These are phyloP conservation scores for Drosophila kohkoa DNA, from an alignment of 1,140 invertebrate genomes.

Conservation along the genomic window DNA sequence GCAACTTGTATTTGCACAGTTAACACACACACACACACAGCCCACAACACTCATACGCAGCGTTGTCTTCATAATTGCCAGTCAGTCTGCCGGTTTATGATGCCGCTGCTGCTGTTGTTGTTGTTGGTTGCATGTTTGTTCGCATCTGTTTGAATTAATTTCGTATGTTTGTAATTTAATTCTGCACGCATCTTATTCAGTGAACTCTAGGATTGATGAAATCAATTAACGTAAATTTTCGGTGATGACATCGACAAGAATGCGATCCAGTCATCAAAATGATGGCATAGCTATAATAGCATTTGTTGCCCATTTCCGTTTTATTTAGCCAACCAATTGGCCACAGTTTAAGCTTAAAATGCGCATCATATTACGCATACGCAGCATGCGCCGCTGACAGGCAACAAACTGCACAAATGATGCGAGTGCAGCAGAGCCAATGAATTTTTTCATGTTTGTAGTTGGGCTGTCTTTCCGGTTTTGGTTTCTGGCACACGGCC, in stretches of 20 bases:
- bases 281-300: background rate
- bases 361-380: conserved; percentile 46
- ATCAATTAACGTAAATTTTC: background rate
- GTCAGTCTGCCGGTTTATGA: background rate
- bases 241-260: background rate
- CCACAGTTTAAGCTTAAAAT: conserved; percentile 44
- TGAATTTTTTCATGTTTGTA: conserved; percentile 41
- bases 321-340: conserved; percentile 28
- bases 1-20: conserved; percentile 11
- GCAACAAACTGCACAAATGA: conserved; percentile 10
- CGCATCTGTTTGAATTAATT: conserved; percentile 37
- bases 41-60: conserved; percentile 6
- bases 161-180: background rate
- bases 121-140: conserved; percentile 5
- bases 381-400: conserved; percentile 31
- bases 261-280: background rate
- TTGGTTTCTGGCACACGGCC: conserved; percentile 64
- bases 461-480: conserved; percentile 39
- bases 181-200: background rate
- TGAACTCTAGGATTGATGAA: background rate
- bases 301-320: conserved; percentile 18
- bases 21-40: too few species aligned
- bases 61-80: conserved; percentile 23
- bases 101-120: background rate
- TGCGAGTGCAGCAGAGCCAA: conserved; percentile 38